Percentiles rank a stretch among this genome's conserved stretches.
These are phyloP conservation scores for Hoplodrina blanda DNA, from an alignment of 2,888 invertebrate species.

Conservation along the genomic window DNA sequence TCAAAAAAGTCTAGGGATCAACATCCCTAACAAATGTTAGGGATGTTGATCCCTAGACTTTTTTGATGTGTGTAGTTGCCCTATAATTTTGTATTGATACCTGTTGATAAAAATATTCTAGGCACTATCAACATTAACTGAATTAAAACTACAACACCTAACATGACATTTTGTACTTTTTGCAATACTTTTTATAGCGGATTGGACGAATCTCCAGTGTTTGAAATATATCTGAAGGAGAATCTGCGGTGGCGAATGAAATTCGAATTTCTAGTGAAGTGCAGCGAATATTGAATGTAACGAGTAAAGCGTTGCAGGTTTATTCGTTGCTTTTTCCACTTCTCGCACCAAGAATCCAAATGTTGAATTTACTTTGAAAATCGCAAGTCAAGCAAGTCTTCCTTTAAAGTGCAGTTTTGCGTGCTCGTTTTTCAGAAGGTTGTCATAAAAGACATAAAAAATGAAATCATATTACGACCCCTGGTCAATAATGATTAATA, in stretches of 20 bases:
- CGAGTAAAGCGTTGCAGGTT: conserved; percentile 59
- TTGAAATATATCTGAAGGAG: conserved; percentile 67
- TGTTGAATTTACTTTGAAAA: conserved; percentile 48
- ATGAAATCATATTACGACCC: too few relatives aligned
- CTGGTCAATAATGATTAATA: too few relatives aligned
- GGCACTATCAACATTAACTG: conserved; percentile 21
- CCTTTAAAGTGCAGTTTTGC: neutral
- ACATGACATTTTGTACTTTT: conserved; percentile 62
- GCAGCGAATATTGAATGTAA: conserved; percentile 63
- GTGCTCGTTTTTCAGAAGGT: too few relatives aligned
- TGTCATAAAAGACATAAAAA: too few relatives aligned
- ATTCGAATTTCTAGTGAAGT: conserved; percentile 62
- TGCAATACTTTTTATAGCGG: conserved; percentile 66
- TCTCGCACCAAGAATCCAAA: conserved; percentile 48
- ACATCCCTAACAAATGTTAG: too few relatives aligned
- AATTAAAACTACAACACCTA: conserved; percentile 20
- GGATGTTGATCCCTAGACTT: too few relatives aligned
- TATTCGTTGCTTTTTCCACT: conserved; percentile 60
- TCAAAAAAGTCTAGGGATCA: too few relatives aligned
- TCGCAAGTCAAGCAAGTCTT: conserved; percentile 38
- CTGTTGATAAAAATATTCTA: neutral
- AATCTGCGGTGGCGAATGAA: conserved; percentile 63
- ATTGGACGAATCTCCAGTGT: conserved; percentile 66
- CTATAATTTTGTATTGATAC: too few relatives aligned
- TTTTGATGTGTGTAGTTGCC: too few relatives aligned